Conservation (phyloP, 2,888 invertebrate genomes). For the Micropterix aruncella region DNA sequence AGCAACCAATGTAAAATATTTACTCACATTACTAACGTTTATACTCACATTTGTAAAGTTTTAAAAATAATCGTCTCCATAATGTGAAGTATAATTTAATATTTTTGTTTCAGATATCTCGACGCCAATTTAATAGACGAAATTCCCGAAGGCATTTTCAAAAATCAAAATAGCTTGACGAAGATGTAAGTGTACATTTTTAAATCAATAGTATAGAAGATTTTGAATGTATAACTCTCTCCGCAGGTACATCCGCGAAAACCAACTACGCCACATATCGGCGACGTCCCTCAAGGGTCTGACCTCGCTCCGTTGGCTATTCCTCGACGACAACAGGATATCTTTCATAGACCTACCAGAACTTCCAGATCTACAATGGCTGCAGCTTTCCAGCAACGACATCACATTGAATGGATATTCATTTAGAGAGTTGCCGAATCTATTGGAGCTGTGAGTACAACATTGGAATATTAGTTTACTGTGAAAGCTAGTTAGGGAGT, state of each 20-base stretch:
- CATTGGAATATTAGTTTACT: not conserved
- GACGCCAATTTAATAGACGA: conserved; percentile 14
- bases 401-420: conserved; percentile 23
- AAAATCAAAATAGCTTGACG: conserved; percentile 11
- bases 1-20: no score
- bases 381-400: conserved; percentile 33
- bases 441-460: conserved; percentile 33
- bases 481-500: not conserved
- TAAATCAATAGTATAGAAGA: no score
- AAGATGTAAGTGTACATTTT: conserved; percentile 15
- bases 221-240: no score
- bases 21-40: no score
- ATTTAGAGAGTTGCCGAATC: conserved; percentile 28
- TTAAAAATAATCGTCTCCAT: no score
- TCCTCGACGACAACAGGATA: conserved; percentile 31
- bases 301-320: conserved; percentile 26
- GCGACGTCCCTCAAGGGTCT: conserved; percentile 27
- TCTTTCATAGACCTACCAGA: conserved; percentile 2
- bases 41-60: no score
- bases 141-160: conserved; percentile 13
- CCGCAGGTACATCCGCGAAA: conserved; percentile 19
- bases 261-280: conserved; percentile 21
- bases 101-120: conserved; percentile 16
- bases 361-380: conserved; percentile 20
- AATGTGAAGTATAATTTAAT: no score